Evolutionary conservation across 2,113 vertebrate species (phyloP).

Genomic region (Lycaon pictus): DNA sequence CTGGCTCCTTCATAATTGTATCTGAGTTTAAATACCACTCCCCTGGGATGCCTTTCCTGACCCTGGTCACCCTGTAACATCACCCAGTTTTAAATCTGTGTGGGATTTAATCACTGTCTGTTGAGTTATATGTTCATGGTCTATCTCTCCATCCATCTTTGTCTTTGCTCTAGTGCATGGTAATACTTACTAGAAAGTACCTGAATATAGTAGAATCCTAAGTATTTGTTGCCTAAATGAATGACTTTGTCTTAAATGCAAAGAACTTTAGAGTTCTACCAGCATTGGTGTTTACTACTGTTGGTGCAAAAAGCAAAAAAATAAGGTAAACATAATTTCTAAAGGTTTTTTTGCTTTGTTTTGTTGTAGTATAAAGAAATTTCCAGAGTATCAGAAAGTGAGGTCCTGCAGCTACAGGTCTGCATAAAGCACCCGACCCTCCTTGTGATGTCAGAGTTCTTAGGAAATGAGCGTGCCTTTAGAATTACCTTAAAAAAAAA

Average conservation of each 20-base stretch:
- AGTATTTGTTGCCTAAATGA: conserved; percentile 24
- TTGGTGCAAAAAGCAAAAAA: conserved; percentile 14
- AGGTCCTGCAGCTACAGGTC: background rate
- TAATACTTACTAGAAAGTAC: background rate
- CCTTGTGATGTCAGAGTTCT: background rate
- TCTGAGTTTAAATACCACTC: conserved; percentile 9
- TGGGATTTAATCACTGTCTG: background rate
- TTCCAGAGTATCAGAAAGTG: background rate
- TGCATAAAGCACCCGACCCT: background rate
- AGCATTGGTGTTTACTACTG: background rate
- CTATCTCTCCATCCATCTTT: background rate
- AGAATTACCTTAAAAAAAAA: background rate
- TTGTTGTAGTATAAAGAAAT: background rate
- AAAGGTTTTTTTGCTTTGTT: background rate
- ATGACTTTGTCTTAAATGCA: background rate
- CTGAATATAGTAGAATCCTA: background rate
- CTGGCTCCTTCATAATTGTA: background rate
- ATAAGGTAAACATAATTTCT: background rate
- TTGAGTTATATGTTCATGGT: background rate
- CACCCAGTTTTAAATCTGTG: background rate
- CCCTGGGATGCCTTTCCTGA: background rate
- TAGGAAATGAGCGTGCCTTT: background rate
- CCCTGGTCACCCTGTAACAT: background rate
- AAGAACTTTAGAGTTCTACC: background rate
- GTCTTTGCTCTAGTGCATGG: background rate